phyloP scores from a whole-genome alignment of 2,113 vertebrate genomes.

The Percopsis transmontana region DNA sequence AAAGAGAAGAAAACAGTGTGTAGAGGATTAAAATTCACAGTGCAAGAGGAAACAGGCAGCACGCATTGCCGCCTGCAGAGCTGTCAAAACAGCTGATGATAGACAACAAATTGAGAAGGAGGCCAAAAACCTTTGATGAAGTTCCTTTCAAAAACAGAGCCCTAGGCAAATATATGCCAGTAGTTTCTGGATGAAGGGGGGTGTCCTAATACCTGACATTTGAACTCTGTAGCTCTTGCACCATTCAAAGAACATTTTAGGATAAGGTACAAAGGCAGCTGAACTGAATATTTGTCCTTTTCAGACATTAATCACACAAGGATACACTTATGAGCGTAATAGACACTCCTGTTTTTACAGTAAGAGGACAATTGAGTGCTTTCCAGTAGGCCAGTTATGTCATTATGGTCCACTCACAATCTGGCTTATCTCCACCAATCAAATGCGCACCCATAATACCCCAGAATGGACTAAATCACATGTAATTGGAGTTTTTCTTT shows the following conservation, averaged over 20 bases:
- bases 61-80: neutral
- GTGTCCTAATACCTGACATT: slow-evolving; percentile 19
- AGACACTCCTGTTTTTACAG: slow-evolving; percentile 47
- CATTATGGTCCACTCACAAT: slow-evolving; percentile 61
- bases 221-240: neutral
- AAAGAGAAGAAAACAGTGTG: neutral
- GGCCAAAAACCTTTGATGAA: slow-evolving; percentile 24
- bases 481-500: slow-evolving; percentile 67
- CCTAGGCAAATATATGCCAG: slow-evolving; percentile 35
- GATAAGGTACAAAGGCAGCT: too few species aligned
- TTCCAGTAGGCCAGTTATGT: slow-evolving; percentile 55
- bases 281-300: too few species aligned
- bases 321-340: slow-evolving; percentile 27
- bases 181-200: neutral
- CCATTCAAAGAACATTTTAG: too few species aligned
- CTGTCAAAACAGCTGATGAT: neutral
- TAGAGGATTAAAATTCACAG: neutral
- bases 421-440: slow-evolving; percentile 68
- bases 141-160: slow-evolving; percentile 6
- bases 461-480: slow-evolving; percentile 64
- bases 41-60: neutral
- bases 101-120: slow-evolving; percentile 16
- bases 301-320: slow-evolving; percentile 2
- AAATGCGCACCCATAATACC: slow-evolving; percentile 61
- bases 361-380: slow-evolving; percentile 42